Evolutionary conservation across 2,797 vertebrate genomes (phyloP), one percentile per base, ranked within the genome.

Genomic region (Gymnodraco acuticeps): DNA sequence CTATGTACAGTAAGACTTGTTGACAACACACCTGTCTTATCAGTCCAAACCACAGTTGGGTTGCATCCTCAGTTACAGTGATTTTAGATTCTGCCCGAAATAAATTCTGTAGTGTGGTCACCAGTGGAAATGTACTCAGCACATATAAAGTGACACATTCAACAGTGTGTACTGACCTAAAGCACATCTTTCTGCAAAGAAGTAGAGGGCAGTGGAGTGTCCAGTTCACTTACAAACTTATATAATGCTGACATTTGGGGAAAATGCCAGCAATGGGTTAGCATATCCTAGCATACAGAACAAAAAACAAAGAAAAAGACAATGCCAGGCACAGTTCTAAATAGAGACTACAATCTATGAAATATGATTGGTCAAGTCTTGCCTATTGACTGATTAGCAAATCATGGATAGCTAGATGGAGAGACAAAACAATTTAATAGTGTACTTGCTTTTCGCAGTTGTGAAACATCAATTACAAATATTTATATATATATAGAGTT

Each of bases 1-100:
- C 19, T 43, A 15, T 61, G 33, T 52, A 70, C 3, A 23, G 19
- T 13, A 7, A 38, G 33, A 38, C 33, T 38, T 38, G 43, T 85
- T 63, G 58, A 83, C 61, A 27, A 62, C 61, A 70, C 54, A 63
- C 64, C 58, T 74, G 61, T 60, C 83, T 56, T 51, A 71, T 71
- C 62, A 62, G 23, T 61, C 23, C 5, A 46, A 61, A 73, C 73
- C 54, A 59, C 17, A 45, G 61, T 17, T 10, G 7, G 43, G 43
- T 45, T 68, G 62, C 38, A 60, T 50, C 17, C n/a, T 41, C 41
- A 55, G 41, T 75, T 3, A 4, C 56, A 67, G 33, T 65, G 38
- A 38, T 75, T 55, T 63, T 54, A 41, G 19, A 64, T 61, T 64
- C 68, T 59, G 51, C 65, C 55, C 23, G 55, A 79, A 70, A 72